Evolutionary conservation across 1,140 invertebrate species (phyloP).

Genomic region (Archivesica marissinica): DNA sequence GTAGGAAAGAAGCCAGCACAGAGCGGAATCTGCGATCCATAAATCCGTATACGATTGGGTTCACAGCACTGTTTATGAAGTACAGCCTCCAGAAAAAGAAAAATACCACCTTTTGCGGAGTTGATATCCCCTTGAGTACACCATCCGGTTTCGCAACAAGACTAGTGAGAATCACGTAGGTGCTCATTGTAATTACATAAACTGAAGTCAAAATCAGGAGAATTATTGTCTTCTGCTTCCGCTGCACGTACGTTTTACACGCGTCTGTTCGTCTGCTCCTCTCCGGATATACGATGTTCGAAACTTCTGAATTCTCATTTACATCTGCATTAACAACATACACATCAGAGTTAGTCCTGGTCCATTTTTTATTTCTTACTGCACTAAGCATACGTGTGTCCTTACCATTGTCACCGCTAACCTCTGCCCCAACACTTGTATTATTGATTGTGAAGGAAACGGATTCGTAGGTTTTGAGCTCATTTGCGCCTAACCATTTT

Average conservation of each 20-base stretch:
- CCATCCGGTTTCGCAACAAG: not conserved
- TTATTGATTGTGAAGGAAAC: not conserved
- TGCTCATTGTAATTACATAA: constrained; percentile 25
- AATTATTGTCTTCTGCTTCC: constrained; percentile 24
- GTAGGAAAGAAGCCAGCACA: not conserved
- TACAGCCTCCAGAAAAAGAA: constrained; percentile 41
- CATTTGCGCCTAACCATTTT: not conserved
- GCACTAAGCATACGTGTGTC: not conserved
- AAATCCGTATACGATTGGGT: constrained; percentile 15
- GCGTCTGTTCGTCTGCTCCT: not conserved
- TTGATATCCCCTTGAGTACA: not conserved
- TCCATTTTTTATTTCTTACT: not conserved
- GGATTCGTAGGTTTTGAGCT: too few relatives aligned
- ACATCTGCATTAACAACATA: not conserved
- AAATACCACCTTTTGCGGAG: not conserved
- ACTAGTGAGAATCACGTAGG: not conserved
- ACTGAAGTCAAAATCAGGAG: constrained; percentile 35
- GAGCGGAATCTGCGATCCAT: constrained; percentile 15
- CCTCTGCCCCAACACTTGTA: not conserved
- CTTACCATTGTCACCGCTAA: not conserved
- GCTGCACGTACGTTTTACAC: not conserved
- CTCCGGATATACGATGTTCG: not conserved
- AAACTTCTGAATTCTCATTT: not conserved
- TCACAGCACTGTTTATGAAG: constrained; percentile 32
- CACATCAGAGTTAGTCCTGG: too few relatives aligned